Percentiles rank a stretch among this genome's conserved stretches.
Conservation (phyloP, 1,140 invertebrate species). For the Atta colombica region DNA sequence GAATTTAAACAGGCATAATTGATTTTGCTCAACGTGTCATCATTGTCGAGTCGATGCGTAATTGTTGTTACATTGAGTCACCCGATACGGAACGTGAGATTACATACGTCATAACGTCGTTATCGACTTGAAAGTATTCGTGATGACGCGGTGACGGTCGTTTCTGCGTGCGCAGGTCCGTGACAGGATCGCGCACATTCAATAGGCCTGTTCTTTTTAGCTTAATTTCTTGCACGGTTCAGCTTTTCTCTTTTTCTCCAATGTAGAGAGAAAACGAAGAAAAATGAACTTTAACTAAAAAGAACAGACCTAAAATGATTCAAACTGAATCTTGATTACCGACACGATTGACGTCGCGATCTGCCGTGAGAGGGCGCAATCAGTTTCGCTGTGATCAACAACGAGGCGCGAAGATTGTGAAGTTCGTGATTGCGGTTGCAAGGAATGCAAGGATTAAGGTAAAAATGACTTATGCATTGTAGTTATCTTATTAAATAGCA, state of each 20-base stretch:
- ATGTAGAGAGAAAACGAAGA: no score
- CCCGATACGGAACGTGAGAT: no score
- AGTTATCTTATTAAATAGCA: no score
- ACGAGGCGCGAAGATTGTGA: background rate
- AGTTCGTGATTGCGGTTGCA: no score
- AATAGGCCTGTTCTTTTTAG: no score
- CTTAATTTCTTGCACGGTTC: no score
- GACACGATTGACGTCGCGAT: background rate
- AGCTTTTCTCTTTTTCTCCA: no score
- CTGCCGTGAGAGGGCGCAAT: slow-evolving; percentile 20
- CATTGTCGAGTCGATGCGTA: slow-evolving; percentile 9
- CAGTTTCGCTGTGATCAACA: background rate
- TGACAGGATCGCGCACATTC: no score
- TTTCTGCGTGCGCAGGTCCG: slow-evolving; percentile 12
- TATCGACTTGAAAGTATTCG: slow-evolving; percentile 50
- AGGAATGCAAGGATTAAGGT: no score
- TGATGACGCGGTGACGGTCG: background rate
- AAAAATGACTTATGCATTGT: no score
- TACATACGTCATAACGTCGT: slow-evolving; percentile 35
- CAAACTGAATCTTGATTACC: background rate
- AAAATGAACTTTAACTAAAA: no score
- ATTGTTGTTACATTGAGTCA: slow-evolving; percentile 2
- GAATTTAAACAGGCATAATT: background rate
- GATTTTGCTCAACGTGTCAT: background rate
- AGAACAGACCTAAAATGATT: background rate